These are phyloP conservation scores for Hippocampus kuda DNA, from an alignment of 2,797 vertebrate species.

Conservation along the genomic window DNA sequence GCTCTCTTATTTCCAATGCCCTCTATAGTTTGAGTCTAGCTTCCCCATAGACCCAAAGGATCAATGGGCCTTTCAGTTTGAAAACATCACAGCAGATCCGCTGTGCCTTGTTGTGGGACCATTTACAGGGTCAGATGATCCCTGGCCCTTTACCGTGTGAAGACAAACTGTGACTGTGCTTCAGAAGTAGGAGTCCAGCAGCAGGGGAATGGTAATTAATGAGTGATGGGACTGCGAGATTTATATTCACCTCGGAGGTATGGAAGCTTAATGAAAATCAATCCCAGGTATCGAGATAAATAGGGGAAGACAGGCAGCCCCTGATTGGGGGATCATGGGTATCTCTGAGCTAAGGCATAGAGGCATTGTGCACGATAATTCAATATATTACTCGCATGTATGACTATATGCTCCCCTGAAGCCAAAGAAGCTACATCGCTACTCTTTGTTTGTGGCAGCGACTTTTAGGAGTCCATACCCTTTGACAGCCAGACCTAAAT, in stretches of 20 bases:
- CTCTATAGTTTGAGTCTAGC: constrained; percentile 19
- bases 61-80: constrained; percentile 30
- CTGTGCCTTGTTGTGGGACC: constrained; percentile 28
- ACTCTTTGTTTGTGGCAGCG: constrained; percentile 32
- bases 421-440: constrained; percentile 20
- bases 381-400: constrained; percentile 43
- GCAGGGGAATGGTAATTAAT: constrained; percentile 38
- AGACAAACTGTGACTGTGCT: constrained; percentile 37
- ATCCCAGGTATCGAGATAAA: constrained; percentile 41
- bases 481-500: constrained; percentile 31
- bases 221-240: constrained; percentile 57
- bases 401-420: constrained; percentile 28
- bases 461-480: constrained; percentile 24
- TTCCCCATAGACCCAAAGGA: constrained; percentile 28
- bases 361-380: constrained; percentile 53
- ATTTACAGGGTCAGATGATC: constrained; percentile 29
- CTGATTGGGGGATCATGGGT: constrained; percentile 29
- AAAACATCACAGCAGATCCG: constrained; percentile 13
- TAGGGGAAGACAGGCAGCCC: constrained; percentile 24
- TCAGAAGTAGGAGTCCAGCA: constrained; percentile 44
- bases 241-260: constrained; percentile 55
- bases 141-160: constrained; percentile 21
- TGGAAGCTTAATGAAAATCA: constrained; percentile 61
- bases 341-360: constrained; percentile 42
- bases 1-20: constrained; percentile 9